Evolutionary conservation across 2,888 invertebrate species (phyloP), one percentile per base, ranked within the genome.

Genomic region (Thymelicus sylvestris): DNA sequence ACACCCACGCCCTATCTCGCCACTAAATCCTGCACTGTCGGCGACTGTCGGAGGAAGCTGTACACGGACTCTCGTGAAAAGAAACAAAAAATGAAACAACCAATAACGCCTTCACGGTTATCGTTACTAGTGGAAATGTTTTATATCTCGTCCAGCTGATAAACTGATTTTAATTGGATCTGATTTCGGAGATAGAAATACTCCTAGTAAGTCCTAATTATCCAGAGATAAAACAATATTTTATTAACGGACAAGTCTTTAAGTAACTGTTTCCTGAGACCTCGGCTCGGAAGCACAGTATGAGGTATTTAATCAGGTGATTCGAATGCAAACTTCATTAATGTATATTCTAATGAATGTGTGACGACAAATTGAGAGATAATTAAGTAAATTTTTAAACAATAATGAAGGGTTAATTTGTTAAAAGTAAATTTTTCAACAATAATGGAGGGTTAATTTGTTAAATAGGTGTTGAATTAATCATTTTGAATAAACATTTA

Each of bases 1-100:
- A 93, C 93, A 92, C 93, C 93, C 91, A 93, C 93, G 88, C 88
- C 81, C 76, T 91, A 92, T 93, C 92, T 86, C 83, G 85, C 83
- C 87, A 90, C 88, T 93, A 93, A 93, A 93, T 93, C 91, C 91
- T 89, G 84, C 83, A 78, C 79, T 84, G 88, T 88, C 90, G 88
- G 86, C 87, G 88, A 83, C 89, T 86, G 90, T 89, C 89, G 82
- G 77, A 79, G 82, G 82, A 81, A 84, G 81, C 83, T 82, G 83
- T 80, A 80, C 82, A 74, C 74, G 72, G 75, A 79, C 75, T 19
- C 52, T 62, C 38, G 64, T 44, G 71, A 80, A 79, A 79, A 80
- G 31, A 52, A 69, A 64, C 69, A 69, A 83, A 87, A 81, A 80
- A 83, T 81, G 83, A 83, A 79, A 81, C 81, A 81, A 83, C 82